Evolutionary conservation across 1,140 invertebrate genomes (phyloP), one percentile per base, ranked within the genome.

Genomic region (Lordiphosa clarofinis): DNA sequence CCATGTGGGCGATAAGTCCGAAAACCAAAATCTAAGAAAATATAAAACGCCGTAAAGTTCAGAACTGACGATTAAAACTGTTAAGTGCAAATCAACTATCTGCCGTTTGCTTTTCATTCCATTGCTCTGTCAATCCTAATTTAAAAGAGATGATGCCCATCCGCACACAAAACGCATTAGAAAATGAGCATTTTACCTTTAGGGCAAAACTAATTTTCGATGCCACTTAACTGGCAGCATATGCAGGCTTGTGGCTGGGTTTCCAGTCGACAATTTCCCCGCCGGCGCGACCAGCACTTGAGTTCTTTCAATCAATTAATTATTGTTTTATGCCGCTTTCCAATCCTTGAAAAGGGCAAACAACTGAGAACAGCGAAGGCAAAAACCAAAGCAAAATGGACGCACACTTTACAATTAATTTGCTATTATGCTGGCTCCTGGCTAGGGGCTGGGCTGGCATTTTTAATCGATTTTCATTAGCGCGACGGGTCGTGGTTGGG

Each of bases 401-500:
- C 64, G 73, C 78, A 73, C 74, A 76, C 73, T 76, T 84, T 82
- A 76, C 76, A 82, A 82, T 82, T 82, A 82, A 82, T 84, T 82
- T 78, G 73, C 76, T 68, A 82, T 82, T 84, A 82, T 65, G 56
- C 12, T 48, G 54, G 50, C 31, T 33, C 19, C 31, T 9, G 49
- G 11, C 13, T 3, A 42, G 50, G 40, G 33, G 48, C 39, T 39
- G 44, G 31, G 11, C 8, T 28, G 53, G 56, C 59, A 61, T 64
- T 82, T 84, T 82, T 76, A 82, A 84, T 84, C 76, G 76, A 82
- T 82, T 82, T 82, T 84, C 78, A 81, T 81, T 81, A 75, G 58
- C 56, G 68, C 72, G 63, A 39, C 28, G 15, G 15, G 15, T 35
- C 35, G 35, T 13, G 7, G 13, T 35, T 54, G 28, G 15, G 61